Evolutionary conservation across 2,888 invertebrate genomes (phyloP).

Genomic region (Andricus quercusramuli): DNA sequence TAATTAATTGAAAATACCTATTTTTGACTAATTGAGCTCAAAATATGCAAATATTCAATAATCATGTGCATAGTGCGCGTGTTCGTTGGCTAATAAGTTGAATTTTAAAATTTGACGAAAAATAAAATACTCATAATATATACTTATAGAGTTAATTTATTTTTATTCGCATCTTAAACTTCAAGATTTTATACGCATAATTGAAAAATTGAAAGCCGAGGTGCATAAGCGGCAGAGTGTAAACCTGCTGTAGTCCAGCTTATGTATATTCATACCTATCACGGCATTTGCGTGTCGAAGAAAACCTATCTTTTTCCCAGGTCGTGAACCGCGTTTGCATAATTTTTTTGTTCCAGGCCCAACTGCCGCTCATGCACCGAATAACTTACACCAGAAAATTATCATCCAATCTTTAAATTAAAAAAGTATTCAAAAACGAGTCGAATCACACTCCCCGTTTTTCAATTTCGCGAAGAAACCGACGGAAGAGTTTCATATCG

Average conservation of each 20-base stretch:
- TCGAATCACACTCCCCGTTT: not conserved
- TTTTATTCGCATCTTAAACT: not conserved
- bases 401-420: not conserved
- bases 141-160: too few relatives aligned
- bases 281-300: not conserved
- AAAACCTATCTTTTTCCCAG: conserved; percentile 11
- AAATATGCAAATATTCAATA: too few relatives aligned
- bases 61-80: too few relatives aligned
- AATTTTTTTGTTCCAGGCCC: conserved; percentile 54
- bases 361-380: conserved; percentile 49
- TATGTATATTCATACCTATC: not conserved
- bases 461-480: too few relatives aligned
- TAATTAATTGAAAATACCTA: too few relatives aligned
- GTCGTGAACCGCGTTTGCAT: conserved; percentile 23
- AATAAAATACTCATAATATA: too few relatives aligned
- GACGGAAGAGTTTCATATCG: not conserved
- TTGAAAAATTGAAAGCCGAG: not conserved
- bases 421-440: not conserved
- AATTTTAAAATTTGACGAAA: too few relatives aligned
- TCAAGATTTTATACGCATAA: not conserved
- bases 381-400: conserved; percentile 10
- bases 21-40: too few relatives aligned
- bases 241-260: not conserved
- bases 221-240: not conserved
- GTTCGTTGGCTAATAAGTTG: too few relatives aligned